phyloP scores from a whole-genome alignment of 2,888 invertebrate genomes.

The Electrophaes corylata region DNA sequence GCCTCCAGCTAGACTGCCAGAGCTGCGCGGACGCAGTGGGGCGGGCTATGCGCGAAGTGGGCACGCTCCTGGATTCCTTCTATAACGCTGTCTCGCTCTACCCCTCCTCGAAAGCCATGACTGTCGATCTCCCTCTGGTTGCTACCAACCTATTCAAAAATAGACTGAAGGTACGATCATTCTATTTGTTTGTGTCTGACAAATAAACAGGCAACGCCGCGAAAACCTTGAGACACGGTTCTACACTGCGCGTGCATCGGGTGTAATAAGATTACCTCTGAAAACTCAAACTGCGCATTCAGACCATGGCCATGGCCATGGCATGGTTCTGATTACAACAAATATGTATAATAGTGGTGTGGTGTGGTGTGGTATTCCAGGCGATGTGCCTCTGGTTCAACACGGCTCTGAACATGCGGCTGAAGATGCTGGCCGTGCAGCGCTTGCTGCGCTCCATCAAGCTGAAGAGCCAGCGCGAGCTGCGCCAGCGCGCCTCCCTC shows the following conservation, averaged over 20 bases:
- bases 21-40: constrained; percentile 89
- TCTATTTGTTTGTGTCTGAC: neutral
- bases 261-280: too few relatives aligned
- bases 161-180: constrained; percentile 82
- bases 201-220: neutral
- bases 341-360: too few relatives aligned
- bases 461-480: constrained; percentile 45
- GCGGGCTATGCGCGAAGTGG: constrained; percentile 89
- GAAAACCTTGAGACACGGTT: too few relatives aligned
- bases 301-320: too few relatives aligned
- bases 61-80: constrained; percentile 88
- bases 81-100: constrained; percentile 92
- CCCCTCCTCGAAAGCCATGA: constrained; percentile 93
- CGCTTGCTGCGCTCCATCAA: constrained; percentile 83
- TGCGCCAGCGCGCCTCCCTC: constrained; percentile 43
- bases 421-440: constrained; percentile 90
- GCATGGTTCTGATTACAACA: too few relatives aligned
- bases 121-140: constrained; percentile 88
- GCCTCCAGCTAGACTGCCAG: constrained; percentile 89
- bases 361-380: constrained; percentile 50
- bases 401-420: constrained; percentile 92
- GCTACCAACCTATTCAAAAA: constrained; percentile 86
- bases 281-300: too few relatives aligned
- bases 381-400: constrained; percentile 97
- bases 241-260: too few relatives aligned